Conservation (phyloP, 1,140 invertebrate genomes). For the Drosophila takahashii region DNA sequence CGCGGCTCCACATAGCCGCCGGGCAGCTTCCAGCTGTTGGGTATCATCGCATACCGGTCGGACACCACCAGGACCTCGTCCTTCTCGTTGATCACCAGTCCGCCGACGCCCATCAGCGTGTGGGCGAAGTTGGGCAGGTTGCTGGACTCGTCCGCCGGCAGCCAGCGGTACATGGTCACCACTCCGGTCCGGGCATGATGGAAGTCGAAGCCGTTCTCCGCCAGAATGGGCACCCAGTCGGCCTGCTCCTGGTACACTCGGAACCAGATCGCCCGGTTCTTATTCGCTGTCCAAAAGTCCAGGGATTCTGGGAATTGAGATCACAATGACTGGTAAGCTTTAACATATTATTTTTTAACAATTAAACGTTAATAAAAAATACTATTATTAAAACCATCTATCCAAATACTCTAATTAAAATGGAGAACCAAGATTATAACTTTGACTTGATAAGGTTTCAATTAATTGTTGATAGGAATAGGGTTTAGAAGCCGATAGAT, state of each 20-base stretch:
- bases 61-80: conserved; percentile 92
- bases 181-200: conserved; percentile 93
- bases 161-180: conserved; percentile 93
- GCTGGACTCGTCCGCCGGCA: conserved; percentile 87
- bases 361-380: too few relatives aligned
- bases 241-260: conserved; percentile 89
- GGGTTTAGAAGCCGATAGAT: not conserved
- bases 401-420: not conserved
- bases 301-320: conserved; percentile 88
- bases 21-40: conserved; percentile 93
- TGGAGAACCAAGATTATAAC: not conserved
- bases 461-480: conserved; percentile 30
- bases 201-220: conserved; percentile 92
- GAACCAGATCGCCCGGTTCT: conserved; percentile 93
- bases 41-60: conserved; percentile 89
- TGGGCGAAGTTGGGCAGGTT: conserved; percentile 93
- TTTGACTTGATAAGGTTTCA: conserved; percentile 17
- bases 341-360: too few relatives aligned
- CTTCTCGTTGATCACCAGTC: conserved; percentile 92
- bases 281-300: conserved; percentile 88
- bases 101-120: conserved; percentile 95
- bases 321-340: too few relatives aligned
- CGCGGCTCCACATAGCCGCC: conserved; percentile 95
- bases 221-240: conserved; percentile 91
- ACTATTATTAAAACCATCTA: not conserved